Evolutionary conservation across 2,888 invertebrate genomes (phyloP).

Genomic region (Phyllotreta striolata): DNA sequence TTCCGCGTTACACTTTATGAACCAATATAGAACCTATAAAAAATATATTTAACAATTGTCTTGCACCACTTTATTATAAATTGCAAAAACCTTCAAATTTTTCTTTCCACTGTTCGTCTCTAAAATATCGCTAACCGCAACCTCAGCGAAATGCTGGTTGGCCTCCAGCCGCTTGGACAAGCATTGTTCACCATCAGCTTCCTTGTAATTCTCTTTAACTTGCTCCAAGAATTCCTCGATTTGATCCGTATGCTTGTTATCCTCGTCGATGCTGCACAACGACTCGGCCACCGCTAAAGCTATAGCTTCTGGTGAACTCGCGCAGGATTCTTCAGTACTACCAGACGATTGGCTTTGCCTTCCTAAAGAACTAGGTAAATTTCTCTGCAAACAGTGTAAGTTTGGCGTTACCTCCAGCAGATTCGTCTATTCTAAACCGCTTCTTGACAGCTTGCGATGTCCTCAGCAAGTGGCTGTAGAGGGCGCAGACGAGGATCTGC

Average conservation of each 20-base stretch:
- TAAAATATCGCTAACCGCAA: slow-evolving; percentile 71
- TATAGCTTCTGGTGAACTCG: slow-evolving; percentile 57
- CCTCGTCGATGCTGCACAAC: slow-evolving; percentile 80
- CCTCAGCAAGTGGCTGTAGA: slow-evolving; percentile 70
- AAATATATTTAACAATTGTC: slow-evolving; percentile 1
- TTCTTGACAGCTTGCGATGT: slow-evolving; percentile 60
- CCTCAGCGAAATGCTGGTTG: slow-evolving; percentile 63
- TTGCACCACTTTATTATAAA: neutral
- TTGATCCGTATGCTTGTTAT: slow-evolving; percentile 80
- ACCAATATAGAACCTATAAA: slow-evolving; percentile 72
- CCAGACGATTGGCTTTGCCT: no score
- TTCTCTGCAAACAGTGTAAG: slow-evolving; percentile 23
- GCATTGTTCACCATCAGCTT: slow-evolving; percentile 52
- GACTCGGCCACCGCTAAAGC: slow-evolving; percentile 81
- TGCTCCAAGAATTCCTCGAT: slow-evolving; percentile 70
- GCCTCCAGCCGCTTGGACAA: slow-evolving; percentile 61
- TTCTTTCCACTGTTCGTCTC: slow-evolving; percentile 68
- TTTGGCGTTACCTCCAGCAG: slow-evolving; percentile 16
- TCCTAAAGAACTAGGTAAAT: slow-evolving; percentile 35
- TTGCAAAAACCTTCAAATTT: slow-evolving; percentile 60
- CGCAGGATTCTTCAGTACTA: slow-evolving; percentile 39
- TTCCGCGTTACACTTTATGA: slow-evolving; percentile 73
- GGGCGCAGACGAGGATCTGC: slow-evolving; percentile 72
- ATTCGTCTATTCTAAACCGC: slow-evolving; percentile 45
- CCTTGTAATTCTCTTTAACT: slow-evolving; percentile 61